These are phyloP conservation scores for Glaucopsyche alexis DNA, from an alignment of 2,888 invertebrate genomes.

Conservation along the genomic window DNA sequence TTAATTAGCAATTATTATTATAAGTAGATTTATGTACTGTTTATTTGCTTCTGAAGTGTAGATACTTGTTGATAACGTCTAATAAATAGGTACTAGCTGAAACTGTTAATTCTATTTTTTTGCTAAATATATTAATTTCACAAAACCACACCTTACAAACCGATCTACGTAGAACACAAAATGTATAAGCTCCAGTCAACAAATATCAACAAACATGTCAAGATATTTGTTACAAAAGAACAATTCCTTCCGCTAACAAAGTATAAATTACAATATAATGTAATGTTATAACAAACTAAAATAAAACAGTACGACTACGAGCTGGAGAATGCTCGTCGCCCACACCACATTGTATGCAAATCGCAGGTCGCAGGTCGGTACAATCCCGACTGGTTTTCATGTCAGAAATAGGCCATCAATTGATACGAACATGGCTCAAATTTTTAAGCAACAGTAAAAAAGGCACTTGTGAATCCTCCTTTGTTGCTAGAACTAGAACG, in stretches of 20 bases:
- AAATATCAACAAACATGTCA: not conserved
- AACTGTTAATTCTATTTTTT: no score
- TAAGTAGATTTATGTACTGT: not conserved
- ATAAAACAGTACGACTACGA: conserved; percentile 49
- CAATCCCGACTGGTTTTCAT: conserved; percentile 47
- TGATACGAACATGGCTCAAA: no score
- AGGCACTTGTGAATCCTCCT: no score
- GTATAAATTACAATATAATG: conserved; percentile 24
- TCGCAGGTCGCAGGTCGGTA: conserved; percentile 74
- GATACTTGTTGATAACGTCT: not conserved
- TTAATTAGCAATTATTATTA: not conserved
- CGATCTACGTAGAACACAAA: no score
- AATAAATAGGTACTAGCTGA: not conserved
- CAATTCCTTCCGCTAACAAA: not conserved
- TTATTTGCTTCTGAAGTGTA: not conserved
- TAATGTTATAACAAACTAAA: conserved; percentile 29
- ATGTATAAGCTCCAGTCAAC: no score
- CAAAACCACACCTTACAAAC: no score
- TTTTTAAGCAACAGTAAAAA: no score
- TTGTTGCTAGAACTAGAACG: no score
- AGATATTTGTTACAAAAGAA: not conserved
- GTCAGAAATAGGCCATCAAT: conserved; percentile 1
- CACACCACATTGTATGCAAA: conserved; percentile 77
- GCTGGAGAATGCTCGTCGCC: conserved; percentile 63
- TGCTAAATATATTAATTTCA: no score